Evolutionary conservation across 2,888 invertebrate species (phyloP).

Genomic region (Pollenia labialis): DNA sequence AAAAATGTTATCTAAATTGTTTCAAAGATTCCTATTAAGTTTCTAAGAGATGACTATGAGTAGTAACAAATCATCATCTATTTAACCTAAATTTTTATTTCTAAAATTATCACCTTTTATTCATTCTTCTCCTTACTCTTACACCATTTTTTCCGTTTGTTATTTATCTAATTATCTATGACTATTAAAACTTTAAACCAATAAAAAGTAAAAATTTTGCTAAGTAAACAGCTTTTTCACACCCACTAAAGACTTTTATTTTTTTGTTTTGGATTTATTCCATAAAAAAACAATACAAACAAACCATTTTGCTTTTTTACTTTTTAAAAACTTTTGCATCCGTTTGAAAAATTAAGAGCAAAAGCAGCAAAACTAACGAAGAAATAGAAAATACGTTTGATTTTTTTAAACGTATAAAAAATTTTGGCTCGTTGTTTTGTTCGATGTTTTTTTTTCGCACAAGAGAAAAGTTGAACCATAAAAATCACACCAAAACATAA

Average conservation of each 20-base stretch:
- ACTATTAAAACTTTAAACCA: constrained; percentile 14
- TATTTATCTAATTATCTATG: constrained; percentile 45
- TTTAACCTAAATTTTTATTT: too few species aligned
- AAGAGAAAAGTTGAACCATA: constrained; percentile 22
- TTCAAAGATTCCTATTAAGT: too few species aligned
- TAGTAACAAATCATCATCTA: too few species aligned
- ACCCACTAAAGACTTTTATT: neutral
- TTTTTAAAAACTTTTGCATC: constrained; percentile 62
- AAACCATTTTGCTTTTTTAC: constrained; percentile 19
- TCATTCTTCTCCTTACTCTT: neutral
- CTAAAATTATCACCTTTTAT: too few species aligned
- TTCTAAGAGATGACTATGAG: too few species aligned
- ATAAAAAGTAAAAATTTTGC: constrained; percentile 31
- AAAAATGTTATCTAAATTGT: too few species aligned
- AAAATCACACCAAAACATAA: constrained; percentile 60
- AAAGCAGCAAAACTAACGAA: constrained; percentile 16
- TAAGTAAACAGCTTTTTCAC: constrained; percentile 49
- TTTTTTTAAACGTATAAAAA: constrained; percentile 28
- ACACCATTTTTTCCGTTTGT: neutral
- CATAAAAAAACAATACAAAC: neutral
- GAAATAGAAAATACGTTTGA: constrained; percentile 26
- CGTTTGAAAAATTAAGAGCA: constrained; percentile 44
- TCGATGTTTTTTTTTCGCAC: neutral
- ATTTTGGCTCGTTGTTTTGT: constrained; percentile 31
- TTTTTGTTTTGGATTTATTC: neutral